phyloP scores from a whole-genome alignment of 1,140 invertebrate genomes.

The Vanessa atalanta region DNA sequence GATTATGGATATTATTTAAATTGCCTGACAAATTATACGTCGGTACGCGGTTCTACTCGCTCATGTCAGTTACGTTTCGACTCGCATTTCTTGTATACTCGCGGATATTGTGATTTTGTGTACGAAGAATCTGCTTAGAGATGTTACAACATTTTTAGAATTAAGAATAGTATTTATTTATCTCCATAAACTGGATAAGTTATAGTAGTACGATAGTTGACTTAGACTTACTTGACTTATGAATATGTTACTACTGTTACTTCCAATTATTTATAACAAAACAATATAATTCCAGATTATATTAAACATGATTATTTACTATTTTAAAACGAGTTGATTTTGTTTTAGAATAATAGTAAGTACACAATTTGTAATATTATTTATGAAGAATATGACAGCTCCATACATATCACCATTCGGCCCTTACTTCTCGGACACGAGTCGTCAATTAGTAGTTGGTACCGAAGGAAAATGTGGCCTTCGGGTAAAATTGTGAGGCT shows the following conservation, averaged over 20 bases:
- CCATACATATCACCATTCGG: conserved; percentile 22
- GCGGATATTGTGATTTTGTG: conserved; percentile 46
- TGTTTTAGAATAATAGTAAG: no score
- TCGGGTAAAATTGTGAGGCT: conserved; percentile 63
- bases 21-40: conserved; percentile 76
- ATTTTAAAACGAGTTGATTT: no score
- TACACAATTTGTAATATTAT: not conserved
- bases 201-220: no score
- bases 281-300: no score
- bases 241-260: no score
- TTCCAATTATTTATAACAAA: no score
- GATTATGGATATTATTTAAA: conserved; percentile 78
- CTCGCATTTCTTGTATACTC: conserved; percentile 63
- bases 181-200: no score
- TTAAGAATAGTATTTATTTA: no score
- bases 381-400: not conserved
- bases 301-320: no score
- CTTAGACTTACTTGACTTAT: no score
- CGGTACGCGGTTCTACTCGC: conserved; percentile 61
- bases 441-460: conserved; percentile 67
- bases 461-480: conserved; percentile 66
- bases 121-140: conserved; percentile 23
- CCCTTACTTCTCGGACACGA: conserved; percentile 58
- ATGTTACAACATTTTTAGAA: conserved; percentile 9
- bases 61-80: conserved; percentile 69